Conservation (phyloP, 1,140 invertebrate genomes). For the Drosophila nigromelanica region DNA sequence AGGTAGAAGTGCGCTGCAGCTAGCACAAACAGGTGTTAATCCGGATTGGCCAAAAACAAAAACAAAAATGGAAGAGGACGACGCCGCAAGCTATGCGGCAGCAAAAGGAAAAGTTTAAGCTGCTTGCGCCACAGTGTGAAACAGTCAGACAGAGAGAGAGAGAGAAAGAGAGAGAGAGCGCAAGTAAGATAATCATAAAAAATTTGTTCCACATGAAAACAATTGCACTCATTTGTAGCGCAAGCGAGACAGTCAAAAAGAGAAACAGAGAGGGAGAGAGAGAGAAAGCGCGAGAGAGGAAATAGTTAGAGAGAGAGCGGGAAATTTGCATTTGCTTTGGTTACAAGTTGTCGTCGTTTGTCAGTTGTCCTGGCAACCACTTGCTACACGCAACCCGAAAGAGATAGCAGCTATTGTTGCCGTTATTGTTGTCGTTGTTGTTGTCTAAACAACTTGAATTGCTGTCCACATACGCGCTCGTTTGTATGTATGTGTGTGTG, state of each 20-base stretch:
- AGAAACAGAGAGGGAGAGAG: conserved; percentile 6
- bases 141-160: conserved; percentile 2
- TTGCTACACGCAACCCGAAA: conserved; percentile 35
- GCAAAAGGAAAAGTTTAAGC: conserved; percentile 49
- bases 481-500: neutral
- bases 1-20: conserved; percentile 47
- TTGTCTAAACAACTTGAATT: conserved; percentile 61
- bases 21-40: conserved; percentile 78
- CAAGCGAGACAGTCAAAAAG: conserved; percentile 9
- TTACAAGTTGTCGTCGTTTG: conserved; percentile 68
- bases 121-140: conserved; percentile 14
- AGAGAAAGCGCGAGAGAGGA: neutral
- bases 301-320: neutral
- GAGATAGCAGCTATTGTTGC: conserved; percentile 30
- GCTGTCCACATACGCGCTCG: conserved; percentile 34
- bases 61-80: conserved; percentile 1
- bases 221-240: conserved; percentile 70
- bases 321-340: conserved; percentile 78
- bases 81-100: conserved; percentile 36
- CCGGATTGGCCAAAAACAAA: conserved; percentile 53
- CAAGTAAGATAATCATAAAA: conserved; percentile 45
- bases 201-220: conserved; percentile 72
- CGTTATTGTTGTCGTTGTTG: conserved; percentile 29
- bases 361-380: conserved; percentile 67
- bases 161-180: neutral